phyloP scores from a whole-genome alignment of 2,113 vertebrate species.

The Garra rufa region DNA sequence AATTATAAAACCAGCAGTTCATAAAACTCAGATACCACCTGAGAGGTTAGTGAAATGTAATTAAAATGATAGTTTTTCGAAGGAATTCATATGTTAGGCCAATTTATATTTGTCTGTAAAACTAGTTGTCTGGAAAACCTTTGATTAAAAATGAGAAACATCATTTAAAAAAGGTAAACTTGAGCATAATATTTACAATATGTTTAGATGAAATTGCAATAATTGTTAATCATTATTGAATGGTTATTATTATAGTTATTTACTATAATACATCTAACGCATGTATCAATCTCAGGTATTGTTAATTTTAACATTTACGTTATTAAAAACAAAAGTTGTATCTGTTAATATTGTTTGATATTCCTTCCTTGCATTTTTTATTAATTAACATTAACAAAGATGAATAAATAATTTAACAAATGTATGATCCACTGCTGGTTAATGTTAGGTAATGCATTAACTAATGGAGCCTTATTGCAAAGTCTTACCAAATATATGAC shows the following conservation, averaged over 20 bases:
- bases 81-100: background rate
- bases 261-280: background rate
- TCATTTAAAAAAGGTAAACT: background rate
- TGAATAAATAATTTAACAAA: background rate
- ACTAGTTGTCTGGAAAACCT: background rate
- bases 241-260: too few species aligned
- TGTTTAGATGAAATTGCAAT: too few species aligned
- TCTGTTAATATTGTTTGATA: background rate
- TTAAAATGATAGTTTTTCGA: background rate
- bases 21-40: background rate
- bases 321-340: background rate
- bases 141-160: background rate
- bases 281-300: background rate
- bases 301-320: background rate
- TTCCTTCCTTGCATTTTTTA: background rate
- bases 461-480: background rate
- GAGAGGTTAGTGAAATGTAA: background rate
- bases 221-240: background rate
- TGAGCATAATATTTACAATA: background rate
- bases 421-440: background rate
- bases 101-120: background rate
- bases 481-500: background rate
- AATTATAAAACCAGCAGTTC: background rate
- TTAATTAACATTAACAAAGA: background rate
- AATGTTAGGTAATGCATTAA: background rate